Evolutionary conservation across 2,113 vertebrate genomes (phyloP), one percentile per base, ranked within the genome.

Genomic region (Illadopsis cleaveri): DNA sequence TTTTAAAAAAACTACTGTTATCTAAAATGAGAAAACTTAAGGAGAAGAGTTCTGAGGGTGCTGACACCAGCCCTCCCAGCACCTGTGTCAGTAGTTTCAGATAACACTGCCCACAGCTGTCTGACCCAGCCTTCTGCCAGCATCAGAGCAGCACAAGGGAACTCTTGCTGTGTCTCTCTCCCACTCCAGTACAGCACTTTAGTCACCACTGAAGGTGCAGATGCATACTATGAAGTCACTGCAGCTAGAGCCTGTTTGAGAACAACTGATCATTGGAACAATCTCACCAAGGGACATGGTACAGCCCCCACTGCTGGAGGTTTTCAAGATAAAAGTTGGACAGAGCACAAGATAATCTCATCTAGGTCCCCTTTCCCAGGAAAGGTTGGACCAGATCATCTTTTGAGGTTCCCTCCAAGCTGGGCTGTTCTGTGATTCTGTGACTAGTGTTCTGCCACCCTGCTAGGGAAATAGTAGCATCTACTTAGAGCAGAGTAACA

Each of bases 251-350:
- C 44, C 15, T 44, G 15, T n/a, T 19, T 42, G 31, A 76, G 24
- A 87, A 48, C 24, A 45, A 23, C 14, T 22, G 9, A 2, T 56
- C 47, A 38, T 27, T 33, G 35, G 10, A 61, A 71, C 31, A 57
- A 31, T 15, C 30, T 81, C 48, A 62, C 13, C 18, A 16, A 77
- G 35, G 10, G 22, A 77, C 1, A 6, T 0, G 2, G 57, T 17
- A 76, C 61, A 20, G 16, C 7, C 31, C 20, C 6, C 18, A 33
- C 0, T 1, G 2, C 35, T 53, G n/a, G 10, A 75, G 27, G 37
- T 66, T 70, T 79, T 27, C 70, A 82, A 47, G 50, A 75, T 25
- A 31, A 1, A 1, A 3, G 21, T 0, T 31, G 38, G 35, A 75
- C 31, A 82, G 28, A 24, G 12, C 5, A 6, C 1, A 0, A 37